Evolutionary conservation across 1,140 invertebrate genomes (phyloP).

Genomic region (Bombus polaris): DNA sequence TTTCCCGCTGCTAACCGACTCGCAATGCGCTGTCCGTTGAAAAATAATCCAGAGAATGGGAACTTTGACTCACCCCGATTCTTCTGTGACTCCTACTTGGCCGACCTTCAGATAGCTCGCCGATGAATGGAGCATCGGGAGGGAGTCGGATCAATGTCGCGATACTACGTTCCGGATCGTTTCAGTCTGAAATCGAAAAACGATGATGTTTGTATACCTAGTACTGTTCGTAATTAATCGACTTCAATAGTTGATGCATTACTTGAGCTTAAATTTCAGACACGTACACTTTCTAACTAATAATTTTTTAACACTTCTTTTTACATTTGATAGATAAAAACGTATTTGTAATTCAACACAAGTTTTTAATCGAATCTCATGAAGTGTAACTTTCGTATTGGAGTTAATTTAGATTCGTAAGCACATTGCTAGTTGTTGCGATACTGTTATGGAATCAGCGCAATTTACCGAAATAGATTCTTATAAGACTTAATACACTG

Average conservation of each 20-base stretch:
- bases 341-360: too few species aligned
- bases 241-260: too few species aligned
- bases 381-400: too few species aligned
- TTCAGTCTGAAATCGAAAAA: neutral
- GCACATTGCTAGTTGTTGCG: too few species aligned
- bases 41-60: neutral
- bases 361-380: neutral
- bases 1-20: neutral
- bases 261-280: too few species aligned
- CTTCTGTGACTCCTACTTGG: slow-evolving; percentile 19
- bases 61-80: slow-evolving; percentile 23
- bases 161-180: neutral
- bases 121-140: slow-evolving; percentile 29
- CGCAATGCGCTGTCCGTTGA: neutral
- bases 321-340: too few species aligned
- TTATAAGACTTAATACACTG: too few species aligned
- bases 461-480: too few species aligned
- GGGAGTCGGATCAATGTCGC: neutral
- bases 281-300: too few species aligned
- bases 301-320: too few species aligned
- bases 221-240: neutral
- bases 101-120: slow-evolving; percentile 7
- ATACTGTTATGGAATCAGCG: too few species aligned
- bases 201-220: neutral
- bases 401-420: too few species aligned